phyloP scores from a whole-genome alignment of 2,888 invertebrate species.

The Caenorhabditis macrosperma region DNA sequence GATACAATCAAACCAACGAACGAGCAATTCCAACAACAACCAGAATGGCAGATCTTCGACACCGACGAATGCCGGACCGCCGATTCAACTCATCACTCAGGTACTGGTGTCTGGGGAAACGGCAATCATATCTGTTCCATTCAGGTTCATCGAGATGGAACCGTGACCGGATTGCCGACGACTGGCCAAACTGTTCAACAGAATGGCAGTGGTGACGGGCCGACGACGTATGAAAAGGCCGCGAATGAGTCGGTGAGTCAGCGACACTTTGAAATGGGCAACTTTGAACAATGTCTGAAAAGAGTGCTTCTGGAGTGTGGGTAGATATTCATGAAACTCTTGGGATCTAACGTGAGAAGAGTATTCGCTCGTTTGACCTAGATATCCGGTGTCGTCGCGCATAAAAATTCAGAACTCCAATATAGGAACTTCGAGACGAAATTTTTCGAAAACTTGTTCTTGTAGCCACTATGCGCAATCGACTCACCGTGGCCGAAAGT shows the following conservation, averaged over 20 bases:
- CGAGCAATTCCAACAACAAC: constrained; percentile 39
- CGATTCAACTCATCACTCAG: constrained; percentile 55
- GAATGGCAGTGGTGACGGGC: constrained; percentile 37
- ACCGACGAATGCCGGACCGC: constrained; percentile 34
- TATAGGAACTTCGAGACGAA: too few relatives aligned
- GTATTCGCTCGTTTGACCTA: too few relatives aligned
- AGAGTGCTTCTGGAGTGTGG: too few relatives aligned
- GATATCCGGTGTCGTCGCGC: too few relatives aligned
- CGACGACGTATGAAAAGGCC: constrained; percentile 25
- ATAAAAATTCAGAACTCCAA: too few relatives aligned
- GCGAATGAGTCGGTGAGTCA: constrained; percentile 35
- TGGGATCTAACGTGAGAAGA: too few relatives aligned
- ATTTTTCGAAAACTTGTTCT: too few relatives aligned
- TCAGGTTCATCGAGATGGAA: constrained; percentile 55
- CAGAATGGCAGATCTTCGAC: constrained; percentile 42
- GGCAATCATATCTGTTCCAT: too few relatives aligned
- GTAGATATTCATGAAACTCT: background rate
- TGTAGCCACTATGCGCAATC: too few relatives aligned
- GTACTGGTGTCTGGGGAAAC: constrained; percentile 3
- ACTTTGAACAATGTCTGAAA: too few relatives aligned
- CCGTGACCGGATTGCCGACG: constrained; percentile 51
- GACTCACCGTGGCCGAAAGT: too few relatives aligned
- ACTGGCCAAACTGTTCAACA: constrained; percentile 4
- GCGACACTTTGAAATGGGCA: background rate
- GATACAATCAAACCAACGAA: constrained; percentile 55